These are phyloP conservation scores for Crypturellus undulatus DNA, from an alignment of 2,113 vertebrate species.

Conservation along the genomic window DNA sequence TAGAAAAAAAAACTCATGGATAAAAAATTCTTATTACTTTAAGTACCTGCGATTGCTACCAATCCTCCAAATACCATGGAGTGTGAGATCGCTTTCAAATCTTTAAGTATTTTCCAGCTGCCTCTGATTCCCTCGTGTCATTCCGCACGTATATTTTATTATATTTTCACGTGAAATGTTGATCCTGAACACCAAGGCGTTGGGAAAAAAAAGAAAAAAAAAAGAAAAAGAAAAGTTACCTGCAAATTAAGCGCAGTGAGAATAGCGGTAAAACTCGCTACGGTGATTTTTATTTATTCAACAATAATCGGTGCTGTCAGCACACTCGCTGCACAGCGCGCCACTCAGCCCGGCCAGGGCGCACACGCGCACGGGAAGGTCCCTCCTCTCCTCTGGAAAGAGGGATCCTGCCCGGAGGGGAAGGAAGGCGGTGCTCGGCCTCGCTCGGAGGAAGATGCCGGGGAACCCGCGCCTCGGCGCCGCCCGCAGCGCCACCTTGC, in stretches of 20 bases:
- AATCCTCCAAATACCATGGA: rapidly evolving
- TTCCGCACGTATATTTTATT: rapidly evolving
- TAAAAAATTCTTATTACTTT: neutral
- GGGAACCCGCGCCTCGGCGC: neutral
- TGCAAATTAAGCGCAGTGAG: rapidly evolving
- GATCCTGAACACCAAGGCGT: neutral
- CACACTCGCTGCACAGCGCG: too few species aligned
- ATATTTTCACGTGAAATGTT: too few species aligned
- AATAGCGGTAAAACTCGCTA: neutral
- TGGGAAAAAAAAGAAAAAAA: neutral
- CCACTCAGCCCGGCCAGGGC: too few species aligned
- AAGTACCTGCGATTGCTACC: neutral
- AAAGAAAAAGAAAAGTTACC: rapidly evolving
- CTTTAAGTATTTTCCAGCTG: neutral
- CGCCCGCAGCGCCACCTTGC: rapidly evolving
- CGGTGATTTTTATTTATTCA: neutral
- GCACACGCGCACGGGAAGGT: too few species aligned
- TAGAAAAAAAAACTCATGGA: neutral
- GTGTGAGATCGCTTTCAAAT: rapidly evolving
- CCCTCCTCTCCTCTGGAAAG: too few species aligned
- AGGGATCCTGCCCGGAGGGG: too few species aligned
- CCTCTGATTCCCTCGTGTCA: neutral
- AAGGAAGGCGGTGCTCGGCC: too few species aligned
- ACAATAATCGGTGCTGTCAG: rapidly evolving
- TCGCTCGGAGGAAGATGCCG: neutral